phyloP scores from a whole-genome alignment of 2,797 vertebrate species.

The Tapirus indicus region DNA sequence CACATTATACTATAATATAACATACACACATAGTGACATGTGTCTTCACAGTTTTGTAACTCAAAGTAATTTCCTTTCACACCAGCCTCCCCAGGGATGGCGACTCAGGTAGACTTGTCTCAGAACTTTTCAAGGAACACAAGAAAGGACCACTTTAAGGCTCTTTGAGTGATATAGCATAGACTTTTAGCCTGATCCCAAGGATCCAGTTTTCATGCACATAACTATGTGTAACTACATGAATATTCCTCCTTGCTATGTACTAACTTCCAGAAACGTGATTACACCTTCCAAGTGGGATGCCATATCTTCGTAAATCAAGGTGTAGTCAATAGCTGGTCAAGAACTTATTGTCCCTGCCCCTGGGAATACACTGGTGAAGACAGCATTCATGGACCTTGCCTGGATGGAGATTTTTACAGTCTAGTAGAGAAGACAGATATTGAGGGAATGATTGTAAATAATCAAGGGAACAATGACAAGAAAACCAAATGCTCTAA shows the following conservation, averaged over 20 bases:
- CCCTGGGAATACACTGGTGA: not conserved
- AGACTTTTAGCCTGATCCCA: not conserved
- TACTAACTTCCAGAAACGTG: slow-evolving; percentile 45
- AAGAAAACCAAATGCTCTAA: slow-evolving; percentile 33
- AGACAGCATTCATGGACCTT: not conserved
- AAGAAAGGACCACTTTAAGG: not conserved
- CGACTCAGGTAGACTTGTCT: not conserved
- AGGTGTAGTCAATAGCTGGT: not conserved
- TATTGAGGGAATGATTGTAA: not conserved
- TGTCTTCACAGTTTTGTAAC: not conserved
- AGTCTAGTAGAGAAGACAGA: not conserved
- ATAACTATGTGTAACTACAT: not conserved
- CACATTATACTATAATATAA: not conserved
- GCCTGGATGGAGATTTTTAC: slow-evolving; percentile 28
- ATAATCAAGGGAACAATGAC: slow-evolving; percentile 42
- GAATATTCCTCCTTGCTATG: slow-evolving; percentile 18
- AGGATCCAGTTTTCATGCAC: not conserved
- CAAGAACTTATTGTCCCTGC: not conserved
- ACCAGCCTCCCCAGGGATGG: not conserved
- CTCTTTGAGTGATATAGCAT: not conserved
- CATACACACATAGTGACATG: not conserved
- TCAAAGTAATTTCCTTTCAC: slow-evolving; percentile 4
- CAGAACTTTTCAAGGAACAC: not conserved
- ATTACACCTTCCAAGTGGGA: slow-evolving; percentile 11
- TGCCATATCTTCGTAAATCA: slow-evolving; percentile 19